Base-by-base conservation (phyloP, 2,888 invertebrate species). In the Lacanobia oleracea region DNA sequence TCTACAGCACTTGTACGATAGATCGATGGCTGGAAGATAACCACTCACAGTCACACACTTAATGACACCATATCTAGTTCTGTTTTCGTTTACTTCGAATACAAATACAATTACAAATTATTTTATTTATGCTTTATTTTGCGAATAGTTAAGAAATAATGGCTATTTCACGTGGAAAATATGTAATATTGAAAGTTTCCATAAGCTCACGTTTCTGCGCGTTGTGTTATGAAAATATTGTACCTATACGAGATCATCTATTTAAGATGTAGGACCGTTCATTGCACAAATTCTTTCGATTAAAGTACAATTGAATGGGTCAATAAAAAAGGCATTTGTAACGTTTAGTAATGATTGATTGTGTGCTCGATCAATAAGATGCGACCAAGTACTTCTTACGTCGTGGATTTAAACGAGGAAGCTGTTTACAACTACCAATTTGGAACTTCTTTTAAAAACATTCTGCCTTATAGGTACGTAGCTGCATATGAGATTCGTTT, bases 241-340 rank as follows among this genome's bases (percentile, higher is more conserved):
- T 56, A 54, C 12, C n/a, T n/a, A n/a, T n/a, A 50, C 14, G 10
- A 73, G 74, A 77, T 73, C 53, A 70, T 72, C 74, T 60, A 64
- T 67, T 43, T 67, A 56, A 53, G 59, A 67, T 74, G 33, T 61
- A 62, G 37, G 57, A 37, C 37, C 54, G 18, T 67, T 62, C 54
- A 75, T 69, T 77, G 80, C 73, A 76, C 72, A 75, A 85, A 84
- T 82, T 85, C 86, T 77, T 84, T 67, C 60, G 78, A 91, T 89
- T 88, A 82, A 68, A 84, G 79, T 81, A 84, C 91, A 91, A 92
- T 93, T 93, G 92, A 89, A 77, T 81, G 88, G 90, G 90, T 92
- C 91, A 94, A 93, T 93, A 92, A 91, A 93, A 91, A 90, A 87
- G 81, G 84, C 88, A 91, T 91, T 89, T 89, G 85, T 84, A 86